Conservation (phyloP, 2,113 vertebrate genomes). For the Lepisosteus oculatus region DNA sequence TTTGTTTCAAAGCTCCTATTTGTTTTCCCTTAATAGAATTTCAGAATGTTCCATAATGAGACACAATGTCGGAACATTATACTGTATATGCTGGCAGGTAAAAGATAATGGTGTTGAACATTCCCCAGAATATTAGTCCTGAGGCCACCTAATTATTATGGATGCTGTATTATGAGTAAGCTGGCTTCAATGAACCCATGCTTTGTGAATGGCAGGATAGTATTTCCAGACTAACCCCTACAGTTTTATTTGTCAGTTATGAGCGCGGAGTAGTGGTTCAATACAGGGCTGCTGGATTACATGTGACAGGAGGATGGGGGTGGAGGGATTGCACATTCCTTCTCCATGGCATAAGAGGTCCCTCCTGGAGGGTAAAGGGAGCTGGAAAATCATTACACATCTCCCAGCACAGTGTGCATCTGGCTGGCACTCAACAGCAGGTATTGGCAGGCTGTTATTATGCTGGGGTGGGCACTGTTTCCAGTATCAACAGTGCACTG, state of each 20-base stretch:
- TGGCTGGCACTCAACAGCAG: conserved; percentile 14
- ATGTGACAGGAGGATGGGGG: conserved; percentile 1
- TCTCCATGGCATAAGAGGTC: conserved; percentile 61
- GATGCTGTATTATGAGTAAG: no score
- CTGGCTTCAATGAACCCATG: background rate
- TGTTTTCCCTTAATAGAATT: no score
- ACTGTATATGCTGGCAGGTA: no score
- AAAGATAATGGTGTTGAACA: no score
- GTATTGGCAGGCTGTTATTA: conserved; percentile 2
- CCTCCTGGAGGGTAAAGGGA: conserved; percentile 49
- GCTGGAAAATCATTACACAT: conserved; percentile 46
- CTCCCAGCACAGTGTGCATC: conserved; percentile 11
- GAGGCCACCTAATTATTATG: no score
- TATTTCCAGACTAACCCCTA: background rate
- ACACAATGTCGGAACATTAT: no score
- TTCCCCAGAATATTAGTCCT: no score
- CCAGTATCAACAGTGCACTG: background rate
- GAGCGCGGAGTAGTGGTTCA: conserved; percentile 31
- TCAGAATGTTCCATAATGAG: no score
- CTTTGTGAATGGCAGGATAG: background rate
- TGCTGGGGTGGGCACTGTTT: background rate
- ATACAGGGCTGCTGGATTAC: conserved; percentile 8
- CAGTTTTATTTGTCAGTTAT: conserved; percentile 4
- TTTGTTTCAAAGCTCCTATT: no score
- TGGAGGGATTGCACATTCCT: conserved; percentile 55